Base-by-base conservation (phyloP, 2,113 vertebrate genomes). In the Pachyramphus minor region DNA sequence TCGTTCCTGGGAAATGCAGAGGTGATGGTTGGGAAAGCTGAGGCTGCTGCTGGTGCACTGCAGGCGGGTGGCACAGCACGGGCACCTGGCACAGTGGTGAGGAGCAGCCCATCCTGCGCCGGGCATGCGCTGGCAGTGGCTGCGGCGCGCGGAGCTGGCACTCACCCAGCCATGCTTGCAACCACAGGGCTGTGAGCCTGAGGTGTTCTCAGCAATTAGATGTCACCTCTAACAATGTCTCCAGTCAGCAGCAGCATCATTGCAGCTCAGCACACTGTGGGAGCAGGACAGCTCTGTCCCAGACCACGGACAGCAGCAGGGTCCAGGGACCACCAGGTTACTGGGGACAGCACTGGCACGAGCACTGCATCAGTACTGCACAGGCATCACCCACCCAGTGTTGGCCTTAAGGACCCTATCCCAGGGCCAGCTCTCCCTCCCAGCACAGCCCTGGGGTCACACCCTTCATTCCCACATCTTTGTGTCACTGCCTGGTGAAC, bases 281-380 rank as follows among this genome's bases (percentile, higher is more conserved):
- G 9, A 33, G 53, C 49, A 18, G n/a, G 5, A 19, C 64, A 45
- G 66, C 41, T 52, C 77, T 6, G 56, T 30, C 84, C 39, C 64
- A 5, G 39, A n/a, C n/a, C 12, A 22, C 67, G 33, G 77, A 14
- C 64, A 19, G 15, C 30, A 5, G 24, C 63, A 5, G 14, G 1
- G 28, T 7, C 80, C 68, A 1, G 3, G 14, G 20, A 60, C 12
- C 6, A 35, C n/a, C 56, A 59, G 56, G n/a, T 37, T n/a, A 24
- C 6, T 10, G 4, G 18, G 67, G 42, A 20, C 37, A 8, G 15
- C 0, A 2, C 9, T 25, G 37, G 55, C 74, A 56, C 0, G 0
- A 41, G 45, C 37, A 4, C 49, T 0, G 2, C 45, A 0, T 5
- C 7, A 22, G 31, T 1, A 4, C 60, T 2, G 11, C 20, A 3